phyloP scores from a whole-genome alignment of 2,113 vertebrate species.

The Phyllostomus discolor region DNA sequence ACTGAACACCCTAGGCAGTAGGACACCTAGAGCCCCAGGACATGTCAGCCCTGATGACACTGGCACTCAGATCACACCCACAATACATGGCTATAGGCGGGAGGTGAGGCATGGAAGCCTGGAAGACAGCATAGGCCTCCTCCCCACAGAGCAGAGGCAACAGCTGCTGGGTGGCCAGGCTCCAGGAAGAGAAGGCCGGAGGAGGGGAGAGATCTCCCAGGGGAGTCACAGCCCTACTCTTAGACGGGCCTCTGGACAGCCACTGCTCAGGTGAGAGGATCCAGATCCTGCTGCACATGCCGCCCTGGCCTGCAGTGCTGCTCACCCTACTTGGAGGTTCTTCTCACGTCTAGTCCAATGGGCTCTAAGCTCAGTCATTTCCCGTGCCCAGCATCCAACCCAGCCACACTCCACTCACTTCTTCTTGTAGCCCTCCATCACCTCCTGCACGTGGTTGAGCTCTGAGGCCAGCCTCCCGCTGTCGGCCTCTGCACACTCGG shows the following conservation, averaged over 20 bases:
- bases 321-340: not conserved
- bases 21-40: not conserved
- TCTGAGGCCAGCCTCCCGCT: constrained; percentile 49
- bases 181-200: not conserved
- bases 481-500: constrained; percentile 58
- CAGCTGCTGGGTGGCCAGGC: not conserved
- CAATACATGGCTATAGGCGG: not conserved
- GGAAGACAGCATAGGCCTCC: no score
- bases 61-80: not conserved
- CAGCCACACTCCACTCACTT: constrained; percentile 74
- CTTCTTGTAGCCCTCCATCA: constrained; percentile 62
- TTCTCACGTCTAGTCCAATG: not conserved
- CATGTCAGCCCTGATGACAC: fast-evolving
- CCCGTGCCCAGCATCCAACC: not conserved
- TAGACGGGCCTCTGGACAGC: not conserved
- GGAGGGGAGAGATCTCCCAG: not conserved
- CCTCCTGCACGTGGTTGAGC: constrained; percentile 44
- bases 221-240: not conserved
- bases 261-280: not conserved
- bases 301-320: not conserved
- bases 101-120: not conserved
- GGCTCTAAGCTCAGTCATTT: not conserved
- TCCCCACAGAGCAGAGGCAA: no score
- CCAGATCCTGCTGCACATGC: no score
- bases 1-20: not conserved